Conservation (phyloP, 2,113 vertebrate species). For the Dipodomys merriami region DNA sequence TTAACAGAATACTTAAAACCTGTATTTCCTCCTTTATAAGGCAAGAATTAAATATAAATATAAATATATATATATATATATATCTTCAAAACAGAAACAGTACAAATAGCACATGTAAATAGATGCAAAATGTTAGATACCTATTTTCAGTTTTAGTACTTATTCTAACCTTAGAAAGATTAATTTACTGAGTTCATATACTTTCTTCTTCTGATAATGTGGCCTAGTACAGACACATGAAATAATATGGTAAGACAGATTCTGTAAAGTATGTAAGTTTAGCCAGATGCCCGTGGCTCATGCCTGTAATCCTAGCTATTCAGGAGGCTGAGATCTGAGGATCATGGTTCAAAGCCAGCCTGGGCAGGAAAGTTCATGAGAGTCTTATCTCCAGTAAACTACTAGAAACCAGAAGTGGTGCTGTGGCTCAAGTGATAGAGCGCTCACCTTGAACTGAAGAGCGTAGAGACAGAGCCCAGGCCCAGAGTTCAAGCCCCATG, state of each 20-base stretch:
- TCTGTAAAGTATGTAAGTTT: background rate
- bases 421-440: too few relatives aligned
- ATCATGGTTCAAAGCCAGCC: too few relatives aligned
- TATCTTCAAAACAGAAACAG: background rate
- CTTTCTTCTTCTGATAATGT: background rate
- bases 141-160: background rate
- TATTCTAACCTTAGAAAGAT: background rate
- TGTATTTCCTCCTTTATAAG: background rate
- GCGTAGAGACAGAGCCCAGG: too few relatives aligned
- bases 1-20: background rate
- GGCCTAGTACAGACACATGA: constrained; percentile 14
- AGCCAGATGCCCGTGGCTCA: too few relatives aligned
- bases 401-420: too few relatives aligned
- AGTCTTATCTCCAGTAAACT: too few relatives aligned
- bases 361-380: too few relatives aligned
- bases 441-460: too few relatives aligned
- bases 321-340: too few relatives aligned
- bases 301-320: too few relatives aligned
- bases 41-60: background rate
- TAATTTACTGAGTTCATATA: background rate
- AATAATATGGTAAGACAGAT: background rate
- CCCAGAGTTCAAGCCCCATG: too few relatives aligned
- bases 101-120: background rate
- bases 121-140: background rate
- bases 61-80: background rate